Evolutionary conservation across 2,888 invertebrate genomes (phyloP).

Genomic region (Autographa pulchrina): DNA sequence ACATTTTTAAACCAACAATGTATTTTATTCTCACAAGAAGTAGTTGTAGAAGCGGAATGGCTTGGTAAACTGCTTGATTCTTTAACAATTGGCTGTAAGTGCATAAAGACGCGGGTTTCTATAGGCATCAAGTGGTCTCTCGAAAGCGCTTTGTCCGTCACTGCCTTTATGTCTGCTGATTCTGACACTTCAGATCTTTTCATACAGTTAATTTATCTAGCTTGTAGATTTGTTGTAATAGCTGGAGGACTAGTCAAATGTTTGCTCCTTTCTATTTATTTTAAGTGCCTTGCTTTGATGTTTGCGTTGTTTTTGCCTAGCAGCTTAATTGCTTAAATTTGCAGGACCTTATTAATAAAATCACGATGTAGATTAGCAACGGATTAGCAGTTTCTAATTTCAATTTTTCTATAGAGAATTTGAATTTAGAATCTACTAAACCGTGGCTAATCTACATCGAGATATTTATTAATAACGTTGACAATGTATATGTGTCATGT

Average conservation of each 20-base stretch:
- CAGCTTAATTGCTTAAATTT: no score
- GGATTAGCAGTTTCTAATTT: no score
- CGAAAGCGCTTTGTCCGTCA: constrained; percentile 44
- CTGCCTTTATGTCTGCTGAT: constrained; percentile 32
- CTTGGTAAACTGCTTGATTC: constrained; percentile 56
- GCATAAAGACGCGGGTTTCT: constrained; percentile 53
- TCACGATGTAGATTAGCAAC: no score
- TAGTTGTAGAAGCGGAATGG: constrained; percentile 27
- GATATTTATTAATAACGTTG: no score
- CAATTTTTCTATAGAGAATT: no score
- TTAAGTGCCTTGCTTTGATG: no score
- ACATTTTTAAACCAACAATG: constrained; percentile 44
- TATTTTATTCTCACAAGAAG: constrained; percentile 39
- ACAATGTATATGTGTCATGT: no score
- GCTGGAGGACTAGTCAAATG: not conserved
- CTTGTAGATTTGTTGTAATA: not conserved
- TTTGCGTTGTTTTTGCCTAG: no score
- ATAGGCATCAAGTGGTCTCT: constrained; percentile 50
- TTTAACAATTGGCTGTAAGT: constrained; percentile 55
- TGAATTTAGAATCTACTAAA: no score
- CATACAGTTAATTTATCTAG: constrained; percentile 25
- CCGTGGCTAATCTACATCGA: no score
- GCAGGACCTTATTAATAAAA: no score
- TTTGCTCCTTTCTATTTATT: not conserved
- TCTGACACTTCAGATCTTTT: constrained; percentile 35